Evolutionary conservation across 2,888 invertebrate genomes (phyloP), one percentile per base, ranked within the genome.

Genomic region (Mesorhabditis sp.): DNA sequence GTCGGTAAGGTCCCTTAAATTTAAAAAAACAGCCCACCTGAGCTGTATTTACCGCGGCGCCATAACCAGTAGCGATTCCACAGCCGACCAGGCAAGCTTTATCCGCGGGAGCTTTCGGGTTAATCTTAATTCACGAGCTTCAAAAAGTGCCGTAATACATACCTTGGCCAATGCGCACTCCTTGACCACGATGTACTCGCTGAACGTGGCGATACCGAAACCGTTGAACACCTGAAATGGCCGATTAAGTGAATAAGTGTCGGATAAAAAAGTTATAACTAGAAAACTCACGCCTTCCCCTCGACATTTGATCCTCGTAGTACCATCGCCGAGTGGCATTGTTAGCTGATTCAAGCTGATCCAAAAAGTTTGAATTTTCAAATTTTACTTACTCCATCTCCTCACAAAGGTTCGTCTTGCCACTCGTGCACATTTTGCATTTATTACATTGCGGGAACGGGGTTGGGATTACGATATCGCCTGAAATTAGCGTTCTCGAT

Each of bases 361-460:
- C 10, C 10, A 63, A 63, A 28, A 15, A 15, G 15, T 63, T 63
- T 13, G 15, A n/a, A 13, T 7, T n/a, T 2, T 63, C 41, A 63
- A 63, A 13, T 63, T 2, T 63, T 13, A 4, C 63, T 28, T 10
- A 63, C n/a, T 50, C 58, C 69, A 97, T 93, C 87, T 93, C 95
- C 83, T 92, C 91, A 86, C 98, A 98, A 13, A 98, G 89, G 88
- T 98, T 98, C 0, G 97, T 97, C 87, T 97, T 97, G 0, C 92
- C 91, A 72, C 91, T 94, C 74, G 91, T 90, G 87, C 98, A 98
- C 87, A 94, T 97, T 87, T 96, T 94, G 88, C 98, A 98, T 15
- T 93, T 91, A 43, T 91, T 90, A 87, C 98, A 98, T 88, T 98
- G 96, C 0, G 97, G 96, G 72, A 94, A 91, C 86, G 96, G 98